Base-by-base conservation (phyloP, 1,140 invertebrate species). In the Drosophila asahinai region DNA sequence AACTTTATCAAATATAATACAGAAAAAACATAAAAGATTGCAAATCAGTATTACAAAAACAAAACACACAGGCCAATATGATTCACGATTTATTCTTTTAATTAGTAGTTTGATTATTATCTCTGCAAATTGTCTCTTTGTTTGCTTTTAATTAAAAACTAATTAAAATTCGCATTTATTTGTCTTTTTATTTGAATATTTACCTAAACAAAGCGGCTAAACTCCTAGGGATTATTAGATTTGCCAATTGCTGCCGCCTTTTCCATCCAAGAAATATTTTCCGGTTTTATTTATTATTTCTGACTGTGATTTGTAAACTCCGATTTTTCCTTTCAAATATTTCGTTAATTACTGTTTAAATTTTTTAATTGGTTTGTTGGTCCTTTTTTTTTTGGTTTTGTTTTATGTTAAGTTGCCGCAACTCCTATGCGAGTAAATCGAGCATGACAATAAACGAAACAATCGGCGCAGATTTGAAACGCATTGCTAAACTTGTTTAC, bases 401-500 rank as follows among this genome's bases (percentile, higher is more conserved):
- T 49, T 73, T 55, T 47, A 54, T 33, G 45, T 70, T 55, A 71
- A 55, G 70, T 61, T 61, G 48, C 60, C 43, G 54, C 64, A 57
- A 43, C 65, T 66, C 51, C 60, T 73, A 51, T 52, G 48, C 49
- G 57, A 71, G 52, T 68, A 83, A 89, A 87, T 89, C 77, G 66
- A 80, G 77, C 83, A 82, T 83, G 64, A 82, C 71, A 83, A 83
- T 80, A 82, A 83, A 70, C 83, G 82, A 81, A 83, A 75, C 74
- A 83, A 81, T 61, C 63, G 66, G 48, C 73, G 76, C 67, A 80
- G 60, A 84, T 89, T 80, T 81, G 55, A 80, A 89, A 80, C 77
- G 80, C 77, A 86, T 80, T 80, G 80, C 63, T 87, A 87, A 89
- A 84, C 84, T 89, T 89, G 80, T 86, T 86, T 86, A 68, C 70